Evolutionary conservation across 2,797 vertebrate species (phyloP), one percentile per base, ranked within the genome.

Genomic region (Etheostoma perlongum): DNA sequence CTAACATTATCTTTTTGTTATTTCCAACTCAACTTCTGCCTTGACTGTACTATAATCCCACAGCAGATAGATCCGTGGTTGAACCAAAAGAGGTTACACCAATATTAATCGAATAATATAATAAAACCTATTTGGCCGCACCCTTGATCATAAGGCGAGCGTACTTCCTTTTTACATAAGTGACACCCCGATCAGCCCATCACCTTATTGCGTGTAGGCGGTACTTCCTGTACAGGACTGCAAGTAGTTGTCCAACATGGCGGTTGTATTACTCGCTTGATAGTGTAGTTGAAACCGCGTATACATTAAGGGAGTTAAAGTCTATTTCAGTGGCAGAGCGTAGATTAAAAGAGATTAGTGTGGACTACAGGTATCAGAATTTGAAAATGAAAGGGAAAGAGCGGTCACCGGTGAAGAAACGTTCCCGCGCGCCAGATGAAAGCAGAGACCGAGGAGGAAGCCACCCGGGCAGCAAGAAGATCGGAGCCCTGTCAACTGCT

Each of bases 371-470:
- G 25, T 42, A n/a, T 58, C 48, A 21, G 46, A 46, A 48, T 48
- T 27, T 51, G 66, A 87, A 90, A 67, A 99, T 98, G 98, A 99
- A 98, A 91, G 97, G 97, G 59, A 98, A 97, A 88, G 98, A 99
- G 90, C 96, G 97, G 81, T 98, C 97, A 13, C 97, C 98, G 19
- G 93, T 96, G 49, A 99, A 98, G 83, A 99, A 99, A 81, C 97
- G 97, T 67, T 94, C 96, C 27, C 96, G 98, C 76, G 96, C 93
- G 92, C 91, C 88, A 70, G 97, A 97, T 51, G 97, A 97, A 40
- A 92, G 96, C 82, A 94, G 96, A 88, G 96, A 97, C 63, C 93
- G 95, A 59, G 96, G 96, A 85, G 96, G 96, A 88, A 97, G 96
- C 95, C 96, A 96, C 78, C 94, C 94, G 67, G 91, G 92, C 91